Evolutionary conservation across 2,888 invertebrate genomes (phyloP), one percentile per base, ranked within the genome.

Genomic region (Diadromus collaris): DNA sequence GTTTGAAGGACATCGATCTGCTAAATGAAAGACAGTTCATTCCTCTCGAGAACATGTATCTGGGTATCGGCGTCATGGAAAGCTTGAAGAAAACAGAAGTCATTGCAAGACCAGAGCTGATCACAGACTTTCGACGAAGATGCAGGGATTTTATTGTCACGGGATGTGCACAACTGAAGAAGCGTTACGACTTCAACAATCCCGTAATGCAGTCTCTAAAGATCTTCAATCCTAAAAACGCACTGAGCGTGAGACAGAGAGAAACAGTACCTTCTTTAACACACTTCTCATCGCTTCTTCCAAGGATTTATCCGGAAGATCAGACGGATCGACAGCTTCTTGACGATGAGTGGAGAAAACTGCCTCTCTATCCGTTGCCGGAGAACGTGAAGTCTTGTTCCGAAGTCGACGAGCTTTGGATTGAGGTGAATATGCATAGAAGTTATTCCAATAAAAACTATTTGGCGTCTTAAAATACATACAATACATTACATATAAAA

Each of bases 51-150:
- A 71, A 78, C 46, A 67, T 83, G 38, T 83, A 84, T 71, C 68
- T 83, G n/a, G 83, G 83, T 24, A 75, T 83, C 48, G 61, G 76
- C 54, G 74, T 78, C 6, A 73, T 71, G 48, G 60, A 78, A 41
- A 54, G 78, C 67, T 44, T 83, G 19, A 34, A 76, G 29, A 56
- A 73, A 58, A 48, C 65, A 10, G 74, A 78, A 48, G 68, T 76
- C 27, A 19, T 24, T 41, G 29, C 67, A 6, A 44, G 21, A 61
- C 60, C 56, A 34, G 51, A 54, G 16, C 1, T 21, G 61, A 6
- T 32, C 44, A 46, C 2, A 7, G 60, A 70, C 34, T 61, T 70
- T n/a, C 6, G 19, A 46, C 34, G 13, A n/a, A 41, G 54, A 9
- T 82, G 83, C 60, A 69, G 60, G 29, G 32, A 78, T 13, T 83